Evolutionary conservation across 2,888 invertebrate genomes (phyloP), one percentile per base, ranked within the genome.

Genomic region (Hyalella azteca): DNA sequence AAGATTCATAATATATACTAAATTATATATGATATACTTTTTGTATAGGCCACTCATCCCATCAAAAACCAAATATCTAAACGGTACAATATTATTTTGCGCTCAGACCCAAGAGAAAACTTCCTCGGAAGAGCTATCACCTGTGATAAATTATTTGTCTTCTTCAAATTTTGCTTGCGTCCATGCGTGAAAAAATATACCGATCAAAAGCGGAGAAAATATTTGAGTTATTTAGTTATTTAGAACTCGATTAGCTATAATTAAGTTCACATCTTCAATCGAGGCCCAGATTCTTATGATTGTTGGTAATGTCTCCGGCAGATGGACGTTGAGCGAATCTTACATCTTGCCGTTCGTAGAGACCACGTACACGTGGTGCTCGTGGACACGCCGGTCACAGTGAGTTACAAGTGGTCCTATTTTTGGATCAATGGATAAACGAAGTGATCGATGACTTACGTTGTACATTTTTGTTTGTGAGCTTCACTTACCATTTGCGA

Each of bases 281-380:
- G 7, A 45, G 22, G 26, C 13, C 29, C 29, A 26, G 13, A 26
- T 26, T 22, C 54, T n/a, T n/a, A n/a, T n/a, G n/a, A n/a, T n/a
- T n/a, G n/a, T n/a, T n/a, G n/a, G n/a, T n/a, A n/a, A n/a, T n/a
- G 9, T 15, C 15, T 45, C 45, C 15, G 9, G 9, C 15, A 66
- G 66, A 36, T 7, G 15, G 29, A 22, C 5, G 1, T 66, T 19
- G 19, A 39, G 13, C 32, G 36, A 19, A 11, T 36, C 7, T 19
- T 66, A 29, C 29, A 15, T 32, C 66, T 66, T 22, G 7, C 66
- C 0, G 66, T 66, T 22, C 19, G 36, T 36, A 32, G 66, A 15
- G 29, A 29, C 66, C 66, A 66, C 0, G 66, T 66, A 15, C 66
- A 66, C 36, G 1, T 66, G 32, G 66, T 66, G 66, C 66, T 66